Evolutionary conservation across 2,113 vertebrate species (phyloP).

Genomic region (Numenius arquata): DNA sequence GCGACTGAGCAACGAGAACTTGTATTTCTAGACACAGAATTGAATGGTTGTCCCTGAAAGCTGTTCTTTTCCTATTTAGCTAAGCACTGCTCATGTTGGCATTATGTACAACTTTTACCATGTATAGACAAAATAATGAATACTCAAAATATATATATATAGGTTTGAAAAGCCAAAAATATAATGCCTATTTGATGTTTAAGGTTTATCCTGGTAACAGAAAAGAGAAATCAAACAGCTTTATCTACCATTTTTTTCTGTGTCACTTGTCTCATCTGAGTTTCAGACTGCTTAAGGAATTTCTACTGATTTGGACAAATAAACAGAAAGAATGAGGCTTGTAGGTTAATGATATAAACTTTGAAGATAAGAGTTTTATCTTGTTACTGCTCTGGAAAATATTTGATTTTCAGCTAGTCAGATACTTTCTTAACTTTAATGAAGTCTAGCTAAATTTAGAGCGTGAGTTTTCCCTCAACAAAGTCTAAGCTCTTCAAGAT

Average conservation of each 20-base stretch:
- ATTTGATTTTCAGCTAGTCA: background rate
- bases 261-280: background rate
- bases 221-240: background rate
- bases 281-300: background rate
- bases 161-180: background rate
- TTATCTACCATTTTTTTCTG: background rate
- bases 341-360: background rate
- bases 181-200: background rate
- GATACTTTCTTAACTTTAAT: background rate
- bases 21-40: background rate
- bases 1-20: background rate
- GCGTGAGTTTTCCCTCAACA: background rate
- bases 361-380: background rate
- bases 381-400: background rate
- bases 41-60: background rate
- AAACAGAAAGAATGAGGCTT: background rate
- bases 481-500: background rate
- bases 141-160: background rate
- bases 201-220: background rate
- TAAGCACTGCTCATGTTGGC: background rate
- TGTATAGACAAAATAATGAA: background rate
- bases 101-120: background rate
- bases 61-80: background rate
- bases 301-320: background rate
- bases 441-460: background rate